A percentile compares a stretch with the other conserved stretches of the same genome.
Evolutionary conservation across 1,140 invertebrate species (phyloP).

Genomic region (Caenorhabditis brenneri): DNA sequence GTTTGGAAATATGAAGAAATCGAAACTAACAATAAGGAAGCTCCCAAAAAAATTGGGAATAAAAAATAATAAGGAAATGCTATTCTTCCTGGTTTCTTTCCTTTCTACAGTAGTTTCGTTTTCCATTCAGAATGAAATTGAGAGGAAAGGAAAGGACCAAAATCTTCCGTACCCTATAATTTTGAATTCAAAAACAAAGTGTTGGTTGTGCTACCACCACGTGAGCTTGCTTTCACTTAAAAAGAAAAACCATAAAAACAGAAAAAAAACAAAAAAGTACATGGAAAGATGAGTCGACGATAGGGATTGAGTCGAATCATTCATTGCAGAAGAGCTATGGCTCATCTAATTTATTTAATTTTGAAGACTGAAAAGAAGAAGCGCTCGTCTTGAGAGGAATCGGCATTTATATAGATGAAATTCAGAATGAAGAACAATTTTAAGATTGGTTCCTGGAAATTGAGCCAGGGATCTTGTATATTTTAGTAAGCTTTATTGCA

Average conservation of each 20-base stretch:
- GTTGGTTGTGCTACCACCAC: not conserved
- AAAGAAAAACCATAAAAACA: not conserved
- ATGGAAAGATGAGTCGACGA: not conserved
- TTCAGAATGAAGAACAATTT: not conserved
- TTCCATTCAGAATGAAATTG: not conserved
- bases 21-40: too few species aligned
- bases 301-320: not conserved
- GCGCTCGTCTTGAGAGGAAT: not conserved
- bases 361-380: not conserved
- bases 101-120: not conserved
- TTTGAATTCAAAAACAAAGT: not conserved
- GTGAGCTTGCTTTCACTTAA: not conserved
- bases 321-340: not conserved
- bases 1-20: conserved; percentile 10
- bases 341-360: conserved; percentile 6
- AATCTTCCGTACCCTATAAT: not conserved
- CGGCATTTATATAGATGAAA: not conserved
- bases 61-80: not conserved
- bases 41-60: not conserved
- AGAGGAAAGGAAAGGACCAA: too few species aligned
- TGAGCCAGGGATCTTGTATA: too few species aligned
- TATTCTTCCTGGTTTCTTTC: not conserved
- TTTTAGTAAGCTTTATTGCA: too few species aligned
- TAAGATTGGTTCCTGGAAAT: not conserved
- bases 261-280: not conserved